Percentiles rank a stretch among this genome's conserved stretches.
These are phyloP conservation scores for Trichopoda pennipes DNA, from an alignment of 2,888 invertebrate genomes.

Conservation along the genomic window DNA sequence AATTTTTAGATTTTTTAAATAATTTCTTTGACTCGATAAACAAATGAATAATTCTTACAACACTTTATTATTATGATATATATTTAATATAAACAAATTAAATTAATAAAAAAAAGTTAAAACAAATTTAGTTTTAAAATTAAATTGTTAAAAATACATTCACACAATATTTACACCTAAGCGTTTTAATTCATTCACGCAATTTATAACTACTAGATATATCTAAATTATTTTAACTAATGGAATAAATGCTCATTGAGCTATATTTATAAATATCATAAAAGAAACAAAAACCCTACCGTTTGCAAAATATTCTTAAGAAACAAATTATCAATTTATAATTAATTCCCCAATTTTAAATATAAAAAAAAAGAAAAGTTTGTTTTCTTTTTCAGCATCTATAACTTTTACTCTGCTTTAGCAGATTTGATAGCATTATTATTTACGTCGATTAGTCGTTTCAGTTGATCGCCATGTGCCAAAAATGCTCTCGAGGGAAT, in stretches of 20 bases:
- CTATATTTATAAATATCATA: slow-evolving; percentile 8
- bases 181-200: slow-evolving; percentile 51
- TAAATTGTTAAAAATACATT: slow-evolving; percentile 22
- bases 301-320: slow-evolving; percentile 2
- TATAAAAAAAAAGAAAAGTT: too few relatives aligned
- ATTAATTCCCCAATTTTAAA: too few relatives aligned
- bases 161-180: slow-evolving; percentile 43
- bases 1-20: too few relatives aligned
- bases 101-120: neutral
- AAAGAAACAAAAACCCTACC: neutral
- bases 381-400: too few relatives aligned
- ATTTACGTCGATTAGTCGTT: slow-evolving; percentile 78
- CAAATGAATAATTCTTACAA: too few relatives aligned
- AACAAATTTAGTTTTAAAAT: slow-evolving; percentile 1
- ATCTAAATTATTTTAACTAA: slow-evolving; percentile 46
- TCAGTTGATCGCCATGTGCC: slow-evolving; percentile 75
- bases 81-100: too few relatives aligned
- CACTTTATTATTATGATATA: too few relatives aligned
- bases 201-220: slow-evolving; percentile 35
- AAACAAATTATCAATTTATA: too few relatives aligned
- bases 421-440: slow-evolving; percentile 76
- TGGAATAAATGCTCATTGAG: slow-evolving; percentile 35
- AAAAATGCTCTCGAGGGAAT: slow-evolving; percentile 74
- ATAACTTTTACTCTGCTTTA: slow-evolving; percentile 74
- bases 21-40: too few relatives aligned